These are phyloP conservation scores for Manis crassicaudata DNA, from an alignment of 2,797 vertebrate genomes.

Conservation along the genomic window DNA sequence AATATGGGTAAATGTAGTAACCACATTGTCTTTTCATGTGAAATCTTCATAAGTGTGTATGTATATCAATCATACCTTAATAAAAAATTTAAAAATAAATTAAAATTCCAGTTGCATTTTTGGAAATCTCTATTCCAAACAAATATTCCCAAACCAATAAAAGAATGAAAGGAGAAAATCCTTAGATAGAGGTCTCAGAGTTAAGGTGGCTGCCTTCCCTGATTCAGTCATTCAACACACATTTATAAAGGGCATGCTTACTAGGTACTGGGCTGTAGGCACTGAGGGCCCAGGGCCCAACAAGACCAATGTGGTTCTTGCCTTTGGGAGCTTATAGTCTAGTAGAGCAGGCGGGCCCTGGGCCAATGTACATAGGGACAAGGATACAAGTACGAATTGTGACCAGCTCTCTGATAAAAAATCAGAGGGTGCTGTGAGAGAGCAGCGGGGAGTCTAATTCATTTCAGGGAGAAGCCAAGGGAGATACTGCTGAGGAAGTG, in stretches of 20 bases:
- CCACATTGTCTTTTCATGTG: too few relatives aligned
- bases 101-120: constrained; percentile 45
- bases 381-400: neutral
- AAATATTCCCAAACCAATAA: neutral
- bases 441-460: neutral
- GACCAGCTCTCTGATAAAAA: neutral
- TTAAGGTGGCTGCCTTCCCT: neutral
- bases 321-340: neutral
- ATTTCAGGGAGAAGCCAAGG: neutral
- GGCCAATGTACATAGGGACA: neutral
- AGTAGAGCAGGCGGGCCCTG: neutral
- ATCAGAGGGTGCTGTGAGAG: neutral
- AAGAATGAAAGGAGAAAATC: neutral
- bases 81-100: neutral
- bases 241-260: neutral
- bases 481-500: constrained; percentile 19
- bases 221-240: neutral
- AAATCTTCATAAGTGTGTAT: too few relatives aligned
- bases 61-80: too few relatives aligned
- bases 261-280: neutral
- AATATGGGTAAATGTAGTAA: too few relatives aligned
- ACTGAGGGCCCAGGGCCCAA: neutral
- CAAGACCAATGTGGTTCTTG: neutral
- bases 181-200: neutral
- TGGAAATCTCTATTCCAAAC: constrained; percentile 27